Evolutionary conservation across 2,113 vertebrate genomes (phyloP).

Genomic region (Cavia aperea): DNA sequence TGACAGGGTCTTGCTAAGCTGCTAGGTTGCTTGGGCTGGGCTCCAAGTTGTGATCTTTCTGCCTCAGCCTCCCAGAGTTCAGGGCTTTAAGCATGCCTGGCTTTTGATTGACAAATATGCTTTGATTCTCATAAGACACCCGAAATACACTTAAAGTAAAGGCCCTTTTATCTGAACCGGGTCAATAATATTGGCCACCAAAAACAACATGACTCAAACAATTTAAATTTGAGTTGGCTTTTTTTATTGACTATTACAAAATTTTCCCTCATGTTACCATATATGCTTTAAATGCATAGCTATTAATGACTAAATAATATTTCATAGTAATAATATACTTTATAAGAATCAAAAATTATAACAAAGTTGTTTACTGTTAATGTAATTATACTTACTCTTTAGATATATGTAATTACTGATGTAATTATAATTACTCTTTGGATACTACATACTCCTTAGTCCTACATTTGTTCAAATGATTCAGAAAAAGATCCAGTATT

Average conservation of each 20-base stretch:
- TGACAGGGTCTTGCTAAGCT: background rate
- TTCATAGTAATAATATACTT: background rate
- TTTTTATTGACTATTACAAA: background rate
- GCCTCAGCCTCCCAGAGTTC: background rate
- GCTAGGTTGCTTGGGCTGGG: background rate
- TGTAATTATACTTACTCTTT: constrained; percentile 17
- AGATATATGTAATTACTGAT: background rate
- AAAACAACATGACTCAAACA: background rate
- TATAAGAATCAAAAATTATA: background rate
- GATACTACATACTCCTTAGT: background rate
- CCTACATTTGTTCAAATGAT: background rate
- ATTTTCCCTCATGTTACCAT: background rate
- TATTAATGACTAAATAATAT: constrained; percentile 9
- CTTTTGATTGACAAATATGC: background rate
- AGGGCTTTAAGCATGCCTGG: background rate
- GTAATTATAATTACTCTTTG: constrained; percentile 11
- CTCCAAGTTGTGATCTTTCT: background rate
- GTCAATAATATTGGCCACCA: background rate
- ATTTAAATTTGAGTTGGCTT: background rate
- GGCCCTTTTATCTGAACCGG: background rate
- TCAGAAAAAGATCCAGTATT: background rate
- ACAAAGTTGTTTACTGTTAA: background rate
- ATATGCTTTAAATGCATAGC: background rate
- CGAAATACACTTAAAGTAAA: background rate
- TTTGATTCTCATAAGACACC: background rate